phyloP scores from a whole-genome alignment of 2,888 invertebrate genomes.

The Aporophyla lueneburgensis region DNA sequence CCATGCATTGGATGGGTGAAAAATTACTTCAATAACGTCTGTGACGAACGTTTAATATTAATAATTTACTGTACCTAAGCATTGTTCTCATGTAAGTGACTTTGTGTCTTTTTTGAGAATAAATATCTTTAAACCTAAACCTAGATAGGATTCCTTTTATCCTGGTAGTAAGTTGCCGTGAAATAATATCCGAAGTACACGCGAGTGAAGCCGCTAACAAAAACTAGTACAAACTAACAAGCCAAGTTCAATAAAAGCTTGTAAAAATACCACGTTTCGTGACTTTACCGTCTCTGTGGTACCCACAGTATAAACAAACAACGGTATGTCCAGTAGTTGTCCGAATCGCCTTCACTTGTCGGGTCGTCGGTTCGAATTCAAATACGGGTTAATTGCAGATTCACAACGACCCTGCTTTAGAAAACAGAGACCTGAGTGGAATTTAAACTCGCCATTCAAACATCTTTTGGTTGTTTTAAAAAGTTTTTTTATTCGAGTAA shows the following conservation, averaged over 20 bases:
- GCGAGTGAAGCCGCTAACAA: too few relatives aligned
- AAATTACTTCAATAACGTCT: too few relatives aligned
- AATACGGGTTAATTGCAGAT: slow-evolving; percentile 87
- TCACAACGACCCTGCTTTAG: slow-evolving; percentile 82
- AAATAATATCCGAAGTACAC: too few relatives aligned
- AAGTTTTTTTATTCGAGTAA: slow-evolving; percentile 9
- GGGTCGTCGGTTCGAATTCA: slow-evolving; percentile 81
- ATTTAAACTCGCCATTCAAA: slow-evolving; percentile 74
- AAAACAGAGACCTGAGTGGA: slow-evolving; percentile 79
- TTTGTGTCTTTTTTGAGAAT: too few relatives aligned
- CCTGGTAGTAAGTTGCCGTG: too few relatives aligned
- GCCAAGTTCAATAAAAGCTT: background rate
- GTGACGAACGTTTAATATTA: too few relatives aligned
- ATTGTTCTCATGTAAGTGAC: too few relatives aligned
- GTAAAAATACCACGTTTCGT: background rate
- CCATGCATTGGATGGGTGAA: too few relatives aligned
- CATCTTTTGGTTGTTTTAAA: slow-evolving; percentile 54
- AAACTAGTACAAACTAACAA: background rate
- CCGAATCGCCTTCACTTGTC: slow-evolving; percentile 59
- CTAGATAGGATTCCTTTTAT: too few relatives aligned
- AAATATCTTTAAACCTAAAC: too few relatives aligned
- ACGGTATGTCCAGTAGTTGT: slow-evolving; percentile 46
- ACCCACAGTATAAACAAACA: slow-evolving; percentile 18
- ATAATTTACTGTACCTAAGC: too few relatives aligned
- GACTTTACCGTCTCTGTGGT: background rate